Percentiles rank a stretch among this genome's conserved stretches.
Conservation (phyloP, 2,113 vertebrate species). For the Pseudorasbora parva region DNA sequence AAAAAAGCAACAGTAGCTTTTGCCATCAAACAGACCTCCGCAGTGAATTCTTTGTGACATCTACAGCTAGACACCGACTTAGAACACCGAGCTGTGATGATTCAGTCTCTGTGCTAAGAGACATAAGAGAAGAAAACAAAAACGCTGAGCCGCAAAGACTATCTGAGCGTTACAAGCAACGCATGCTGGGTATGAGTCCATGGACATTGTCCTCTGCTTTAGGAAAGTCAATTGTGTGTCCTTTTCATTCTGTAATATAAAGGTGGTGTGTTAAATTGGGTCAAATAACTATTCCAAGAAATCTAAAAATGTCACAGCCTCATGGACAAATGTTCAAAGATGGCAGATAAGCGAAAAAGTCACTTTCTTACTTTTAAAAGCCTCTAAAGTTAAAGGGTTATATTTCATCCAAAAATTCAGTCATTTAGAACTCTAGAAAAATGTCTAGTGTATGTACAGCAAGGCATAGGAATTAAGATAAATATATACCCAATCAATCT, state of each 20-base stretch:
- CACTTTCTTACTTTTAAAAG: not conserved
- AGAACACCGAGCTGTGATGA: not conserved
- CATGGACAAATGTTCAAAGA: not conserved
- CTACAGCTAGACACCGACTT: not conserved
- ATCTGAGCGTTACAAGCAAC: not conserved
- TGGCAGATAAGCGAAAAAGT: not conserved
- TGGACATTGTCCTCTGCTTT: not conserved
- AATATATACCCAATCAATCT: not conserved
- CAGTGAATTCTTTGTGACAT: not conserved
- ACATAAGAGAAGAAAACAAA: not conserved
- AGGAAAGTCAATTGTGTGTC: not conserved
- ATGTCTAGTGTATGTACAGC: not conserved
- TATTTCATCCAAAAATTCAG: not conserved
- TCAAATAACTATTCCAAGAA: not conserved
- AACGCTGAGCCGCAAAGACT: not conserved
- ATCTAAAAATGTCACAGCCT: not conserved
- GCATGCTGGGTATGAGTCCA: not conserved
- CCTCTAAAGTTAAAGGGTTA: not conserved
- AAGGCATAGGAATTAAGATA: not conserved
- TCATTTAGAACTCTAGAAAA: not conserved
- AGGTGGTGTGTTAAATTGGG: not conserved
- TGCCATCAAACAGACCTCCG: not conserved
- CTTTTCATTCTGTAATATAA: not conserved
- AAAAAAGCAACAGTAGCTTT: slow-evolving; percentile 16
- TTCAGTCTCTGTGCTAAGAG: not conserved